Percentiles rank a stretch among this genome's conserved stretches.
These are phyloP conservation scores for Apis dorsata DNA, from an alignment of 1,140 invertebrate species.

Conservation along the genomic window DNA sequence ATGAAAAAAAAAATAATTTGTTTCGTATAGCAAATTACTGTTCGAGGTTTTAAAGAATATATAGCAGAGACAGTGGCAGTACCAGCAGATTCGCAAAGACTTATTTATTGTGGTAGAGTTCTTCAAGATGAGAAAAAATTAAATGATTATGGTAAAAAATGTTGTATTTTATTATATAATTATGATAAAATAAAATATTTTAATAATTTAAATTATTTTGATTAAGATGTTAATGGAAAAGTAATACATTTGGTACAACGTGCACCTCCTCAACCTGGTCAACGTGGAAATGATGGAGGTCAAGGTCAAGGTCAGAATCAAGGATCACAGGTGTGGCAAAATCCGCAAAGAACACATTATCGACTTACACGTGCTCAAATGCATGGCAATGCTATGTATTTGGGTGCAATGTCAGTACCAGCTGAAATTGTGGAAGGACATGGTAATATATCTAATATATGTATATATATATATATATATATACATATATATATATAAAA, in stretches of 20 bases:
- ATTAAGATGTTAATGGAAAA: conserved; percentile 93
- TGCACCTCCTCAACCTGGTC: conserved; percentile 83
- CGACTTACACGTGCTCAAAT: conserved; percentile 71
- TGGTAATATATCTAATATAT: conserved; percentile 60
- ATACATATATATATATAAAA: background rate
- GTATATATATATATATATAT: background rate
- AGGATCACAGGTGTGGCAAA: conserved; percentile 49
- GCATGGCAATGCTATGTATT: conserved; percentile 82
- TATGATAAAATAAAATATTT: background rate
- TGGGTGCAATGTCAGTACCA: conserved; percentile 84
- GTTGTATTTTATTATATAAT: background rate
- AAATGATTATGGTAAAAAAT: conserved; percentile 89
- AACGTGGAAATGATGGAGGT: conserved; percentile 69
- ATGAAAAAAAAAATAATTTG: background rate
- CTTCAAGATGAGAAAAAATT: conserved; percentile 94
- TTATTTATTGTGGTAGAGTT: conserved; percentile 96
- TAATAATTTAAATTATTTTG: background rate
- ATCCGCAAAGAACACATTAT: conserved; percentile 62
- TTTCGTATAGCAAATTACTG: conserved; percentile 85
- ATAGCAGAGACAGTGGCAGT: conserved; percentile 89
- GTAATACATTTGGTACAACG: conserved; percentile 96
- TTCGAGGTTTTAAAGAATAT: conserved; percentile 92
- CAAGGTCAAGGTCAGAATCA: conserved; percentile 66
- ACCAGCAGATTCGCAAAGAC: conserved; percentile 89
- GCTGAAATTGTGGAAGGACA: conserved; percentile 82